Percentiles rank a stretch among this genome's conserved stretches.
phyloP scores from a whole-genome alignment of 2,797 vertebrate genomes.

The Channallabes apus region DNA sequence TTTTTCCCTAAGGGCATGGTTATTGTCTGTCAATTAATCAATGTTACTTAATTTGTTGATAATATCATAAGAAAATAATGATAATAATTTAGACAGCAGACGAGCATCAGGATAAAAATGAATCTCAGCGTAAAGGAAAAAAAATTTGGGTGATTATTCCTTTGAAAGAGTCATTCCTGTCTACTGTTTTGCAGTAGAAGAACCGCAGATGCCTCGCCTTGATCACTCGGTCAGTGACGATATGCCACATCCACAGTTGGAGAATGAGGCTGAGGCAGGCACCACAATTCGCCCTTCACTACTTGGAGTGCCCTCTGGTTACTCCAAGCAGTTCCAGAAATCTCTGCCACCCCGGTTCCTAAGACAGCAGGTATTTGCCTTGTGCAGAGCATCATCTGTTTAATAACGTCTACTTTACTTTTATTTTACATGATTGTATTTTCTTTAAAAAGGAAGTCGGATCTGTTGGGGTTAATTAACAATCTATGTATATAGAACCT shows the following conservation, averaged over 20 bases:
- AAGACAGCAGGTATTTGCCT: constrained; percentile 86
- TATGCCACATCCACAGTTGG: constrained; percentile 68
- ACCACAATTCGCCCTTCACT: constrained; percentile 86
- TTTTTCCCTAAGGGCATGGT: background rate
- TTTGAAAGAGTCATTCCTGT: background rate
- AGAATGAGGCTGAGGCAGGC: constrained; percentile 84
- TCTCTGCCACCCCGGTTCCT: constrained; percentile 96
- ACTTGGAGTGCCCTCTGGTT: constrained; percentile 77
- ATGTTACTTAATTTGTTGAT: background rate
- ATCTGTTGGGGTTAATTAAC: background rate
- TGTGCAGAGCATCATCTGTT: background rate
- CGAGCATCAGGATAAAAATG: background rate
- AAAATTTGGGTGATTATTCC: background rate
- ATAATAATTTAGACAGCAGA: background rate
- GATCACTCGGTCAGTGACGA: constrained; percentile 72
- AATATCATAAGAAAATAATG: background rate
- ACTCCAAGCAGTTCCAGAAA: constrained; percentile 99
- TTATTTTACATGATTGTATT: background rate
- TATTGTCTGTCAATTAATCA: background rate
- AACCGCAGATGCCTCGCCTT: constrained; percentile 69
- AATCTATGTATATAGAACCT: background rate
- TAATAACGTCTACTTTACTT: background rate
- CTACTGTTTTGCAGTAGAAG: constrained; percentile 65
- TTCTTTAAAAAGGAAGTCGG: constrained; percentile 12
- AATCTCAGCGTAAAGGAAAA: background rate